Percentiles rank a stretch among this genome's conserved stretches.
Evolutionary conservation across 2,797 vertebrate species (phyloP).

Genomic region (Rhadinocentrus ornatus): DNA sequence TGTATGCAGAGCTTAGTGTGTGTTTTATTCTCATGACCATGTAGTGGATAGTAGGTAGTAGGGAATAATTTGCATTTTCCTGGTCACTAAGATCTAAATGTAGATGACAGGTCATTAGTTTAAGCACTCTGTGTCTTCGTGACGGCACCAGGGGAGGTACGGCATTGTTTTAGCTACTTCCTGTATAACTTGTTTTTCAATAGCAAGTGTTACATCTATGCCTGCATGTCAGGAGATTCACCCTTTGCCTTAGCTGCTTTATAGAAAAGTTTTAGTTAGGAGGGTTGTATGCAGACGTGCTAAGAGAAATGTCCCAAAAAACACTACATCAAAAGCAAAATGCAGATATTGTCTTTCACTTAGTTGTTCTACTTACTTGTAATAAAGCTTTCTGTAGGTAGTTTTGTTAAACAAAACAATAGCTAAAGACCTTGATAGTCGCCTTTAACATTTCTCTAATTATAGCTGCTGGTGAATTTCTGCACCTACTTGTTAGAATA

Average conservation of each 20-base stretch:
- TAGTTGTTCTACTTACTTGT: not conserved
- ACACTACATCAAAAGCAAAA: not conserved
- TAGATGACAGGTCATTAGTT: slow-evolving; percentile 45
- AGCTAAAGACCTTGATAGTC: slow-evolving; percentile 11
- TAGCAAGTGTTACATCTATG: slow-evolving; percentile 39
- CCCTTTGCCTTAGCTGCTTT: not conserved
- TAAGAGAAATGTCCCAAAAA: not conserved
- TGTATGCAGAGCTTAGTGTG: not conserved
- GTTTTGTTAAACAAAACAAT: slow-evolving; percentile 15
- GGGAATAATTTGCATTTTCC: not conserved
- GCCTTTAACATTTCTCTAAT: slow-evolving; percentile 39
- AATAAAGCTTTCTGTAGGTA: not conserved
- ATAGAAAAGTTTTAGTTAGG: not conserved
- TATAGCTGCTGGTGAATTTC: slow-evolving; percentile 46
- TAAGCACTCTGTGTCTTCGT: slow-evolving; percentile 39
- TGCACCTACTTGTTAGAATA: slow-evolving; percentile 48
- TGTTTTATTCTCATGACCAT: not conserved
- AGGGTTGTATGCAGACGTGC: not conserved
- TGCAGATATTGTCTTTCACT: not conserved
- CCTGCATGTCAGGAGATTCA: slow-evolving; percentile 49
- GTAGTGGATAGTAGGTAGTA: too few relatives aligned
- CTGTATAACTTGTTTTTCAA: slow-evolving; percentile 79
- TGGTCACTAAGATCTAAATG: slow-evolving; percentile 35
- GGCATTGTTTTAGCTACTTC: slow-evolving; percentile 74
- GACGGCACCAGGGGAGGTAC: slow-evolving; percentile 54